Conservation (phyloP, 2,113 vertebrate genomes). For the Syngnathus floridae region DNA sequence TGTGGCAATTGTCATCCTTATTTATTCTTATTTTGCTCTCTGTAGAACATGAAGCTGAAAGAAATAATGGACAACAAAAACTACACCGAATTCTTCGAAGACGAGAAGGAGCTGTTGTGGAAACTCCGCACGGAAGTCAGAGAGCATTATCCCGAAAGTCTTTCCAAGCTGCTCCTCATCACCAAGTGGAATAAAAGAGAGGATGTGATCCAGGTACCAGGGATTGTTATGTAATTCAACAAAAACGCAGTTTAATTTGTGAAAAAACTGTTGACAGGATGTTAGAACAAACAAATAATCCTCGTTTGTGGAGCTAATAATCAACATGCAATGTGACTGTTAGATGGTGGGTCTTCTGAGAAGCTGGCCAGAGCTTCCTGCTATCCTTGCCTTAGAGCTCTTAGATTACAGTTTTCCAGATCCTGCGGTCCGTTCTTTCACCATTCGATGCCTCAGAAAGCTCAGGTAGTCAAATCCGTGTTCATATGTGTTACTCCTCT, state of each 20-base stretch:
- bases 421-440: conserved; percentile 83
- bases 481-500: not conserved
- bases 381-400: conserved; percentile 87
- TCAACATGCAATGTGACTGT: not conserved
- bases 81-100: conserved; percentile 86
- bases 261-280: too few species aligned
- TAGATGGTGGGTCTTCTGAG: conserved; percentile 86
- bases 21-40: conserved; percentile 10
- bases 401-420: conserved; percentile 95
- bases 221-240: not conserved
- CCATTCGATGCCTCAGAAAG: conserved; percentile 87
- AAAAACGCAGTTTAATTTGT: not conserved
- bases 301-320: not conserved
- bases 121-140: conserved; percentile 79
- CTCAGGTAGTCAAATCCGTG: conserved; percentile 72
- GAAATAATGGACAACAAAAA: conserved; percentile 92
- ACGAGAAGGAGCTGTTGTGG: conserved; percentile 96
- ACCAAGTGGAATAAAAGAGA: conserved; percentile 96
- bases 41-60: conserved; percentile 79
- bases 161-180: conserved; percentile 89
- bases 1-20: not conserved
- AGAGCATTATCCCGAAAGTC: conserved; percentile 77
- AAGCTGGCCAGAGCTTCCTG: conserved; percentile 84
- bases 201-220: conserved; percentile 84
- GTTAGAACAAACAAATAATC: too few species aligned